These are phyloP conservation scores for Hyposmocoma kahamanoa DNA, from an alignment of 1,140 invertebrate genomes.

Conservation along the genomic window DNA sequence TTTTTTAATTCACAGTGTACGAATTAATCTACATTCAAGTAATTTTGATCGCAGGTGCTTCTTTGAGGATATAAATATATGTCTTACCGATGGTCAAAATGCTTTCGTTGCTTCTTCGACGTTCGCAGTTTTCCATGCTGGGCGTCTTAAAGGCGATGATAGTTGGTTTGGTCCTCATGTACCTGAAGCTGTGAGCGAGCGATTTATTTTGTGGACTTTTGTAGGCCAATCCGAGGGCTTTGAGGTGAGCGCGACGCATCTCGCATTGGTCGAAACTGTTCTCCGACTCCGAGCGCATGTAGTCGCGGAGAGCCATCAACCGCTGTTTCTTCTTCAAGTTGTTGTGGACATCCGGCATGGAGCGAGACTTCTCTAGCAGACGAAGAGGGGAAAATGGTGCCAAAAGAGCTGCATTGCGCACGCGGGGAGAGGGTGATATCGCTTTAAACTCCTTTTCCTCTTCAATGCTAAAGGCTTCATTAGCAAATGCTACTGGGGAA, in stretches of 20 bases:
- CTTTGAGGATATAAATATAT: background rate
- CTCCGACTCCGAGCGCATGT: slow-evolving; percentile 85
- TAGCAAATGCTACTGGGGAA: slow-evolving; percentile 67
- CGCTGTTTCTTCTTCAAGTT: slow-evolving; percentile 77
- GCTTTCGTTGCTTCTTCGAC: slow-evolving; percentile 71
- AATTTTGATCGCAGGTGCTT: too few relatives aligned
- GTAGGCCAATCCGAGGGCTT: slow-evolving; percentile 80
- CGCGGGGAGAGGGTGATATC: slow-evolving; percentile 13
- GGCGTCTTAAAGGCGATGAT: slow-evolving; percentile 90
- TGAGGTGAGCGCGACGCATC: slow-evolving; percentile 76
- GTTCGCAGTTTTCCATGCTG: slow-evolving; percentile 80
- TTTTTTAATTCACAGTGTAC: too few relatives aligned
- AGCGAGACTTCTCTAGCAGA: slow-evolving; percentile 84
- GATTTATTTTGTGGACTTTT: slow-evolving; percentile 84
- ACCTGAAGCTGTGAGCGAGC: slow-evolving; percentile 86
- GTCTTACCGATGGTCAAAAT: slow-evolving; percentile 73
- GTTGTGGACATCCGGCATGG: slow-evolving; percentile 88
- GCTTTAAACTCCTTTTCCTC: slow-evolving; percentile 34
- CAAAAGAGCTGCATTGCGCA: slow-evolving; percentile 58
- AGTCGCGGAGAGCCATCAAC: slow-evolving; percentile 78
- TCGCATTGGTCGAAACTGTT: slow-evolving; percentile 82
- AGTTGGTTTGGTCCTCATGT: slow-evolving; percentile 90
- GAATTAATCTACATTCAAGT: too few relatives aligned
- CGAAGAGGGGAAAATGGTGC: slow-evolving; percentile 67
- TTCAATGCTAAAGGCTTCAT: slow-evolving; percentile 75